Evolutionary conservation across 1,140 invertebrate genomes (phyloP).

Genomic region (Brachionus paranguensis): DNA sequence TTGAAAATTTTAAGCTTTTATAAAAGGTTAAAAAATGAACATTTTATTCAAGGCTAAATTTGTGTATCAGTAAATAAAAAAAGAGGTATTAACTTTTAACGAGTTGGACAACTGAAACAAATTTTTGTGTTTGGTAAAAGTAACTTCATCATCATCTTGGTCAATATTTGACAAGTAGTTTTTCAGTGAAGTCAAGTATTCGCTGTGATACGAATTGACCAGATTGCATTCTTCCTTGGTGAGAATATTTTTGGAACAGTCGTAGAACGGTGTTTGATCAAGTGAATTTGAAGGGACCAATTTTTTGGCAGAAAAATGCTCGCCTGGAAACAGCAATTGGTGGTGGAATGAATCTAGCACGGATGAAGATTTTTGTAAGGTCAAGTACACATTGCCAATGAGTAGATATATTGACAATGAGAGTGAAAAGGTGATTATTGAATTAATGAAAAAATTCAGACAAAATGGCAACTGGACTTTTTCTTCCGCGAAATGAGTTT

Average conservation of each 20-base stretch:
- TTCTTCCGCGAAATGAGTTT: background rate
- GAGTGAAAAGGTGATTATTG: background rate
- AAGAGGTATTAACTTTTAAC: constrained; percentile 13
- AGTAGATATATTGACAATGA: constrained; percentile 14
- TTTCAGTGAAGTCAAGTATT: background rate
- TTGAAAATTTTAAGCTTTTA: too few relatives aligned
- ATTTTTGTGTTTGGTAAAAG: background rate
- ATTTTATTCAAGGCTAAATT: background rate
- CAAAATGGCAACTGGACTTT: background rate
- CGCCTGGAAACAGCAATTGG: background rate
- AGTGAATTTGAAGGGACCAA: background rate
- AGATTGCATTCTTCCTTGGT: constrained; percentile 10
- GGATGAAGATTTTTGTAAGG: background rate
- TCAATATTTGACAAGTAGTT: background rate
- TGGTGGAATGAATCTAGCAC: background rate
- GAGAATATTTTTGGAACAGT: constrained; percentile 15
- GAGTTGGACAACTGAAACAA: background rate
- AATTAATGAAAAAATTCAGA: background rate
- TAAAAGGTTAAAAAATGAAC: background rate
- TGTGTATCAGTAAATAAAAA: background rate
- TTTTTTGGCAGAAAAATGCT: background rate
- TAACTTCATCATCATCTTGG: background rate
- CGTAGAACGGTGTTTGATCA: background rate
- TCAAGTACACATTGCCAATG: constrained; percentile 2
- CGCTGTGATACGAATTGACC: background rate